phyloP scores from a whole-genome alignment of 2,797 vertebrate species.

The Okamejei kenojei region DNA sequence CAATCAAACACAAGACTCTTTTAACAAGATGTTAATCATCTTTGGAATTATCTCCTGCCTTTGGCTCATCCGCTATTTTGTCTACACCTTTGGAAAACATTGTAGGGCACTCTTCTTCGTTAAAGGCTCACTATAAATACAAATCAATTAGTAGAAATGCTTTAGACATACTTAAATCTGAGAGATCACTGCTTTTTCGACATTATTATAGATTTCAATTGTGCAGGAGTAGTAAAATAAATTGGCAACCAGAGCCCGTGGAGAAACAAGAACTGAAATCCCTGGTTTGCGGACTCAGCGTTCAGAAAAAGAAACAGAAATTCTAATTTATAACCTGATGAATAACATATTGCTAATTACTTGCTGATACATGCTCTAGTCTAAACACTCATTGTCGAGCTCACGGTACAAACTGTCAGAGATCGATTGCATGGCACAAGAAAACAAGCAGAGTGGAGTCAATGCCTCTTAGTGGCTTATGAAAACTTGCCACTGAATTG shows the following conservation, averaged over 20 bases:
- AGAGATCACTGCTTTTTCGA: neutral
- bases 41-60: neutral
- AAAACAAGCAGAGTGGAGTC: neutral
- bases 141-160: neutral
- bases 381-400: neutral
- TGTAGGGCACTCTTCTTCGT: neutral
- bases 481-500: neutral
- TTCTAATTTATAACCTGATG: neutral
- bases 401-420: constrained; percentile 1
- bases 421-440: constrained; percentile 6
- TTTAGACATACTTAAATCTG: neutral
- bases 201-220: neutral
- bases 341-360: neutral
- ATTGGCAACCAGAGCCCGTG: neutral
- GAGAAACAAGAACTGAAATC: neutral
- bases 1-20: neutral
- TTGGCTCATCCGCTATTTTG: neutral
- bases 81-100: neutral
- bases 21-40: neutral
- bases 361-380: neutral
- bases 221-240: constrained; percentile 18
- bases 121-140: neutral
- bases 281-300: neutral
- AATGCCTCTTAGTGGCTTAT: neutral
- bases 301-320: neutral